Evolutionary conservation across 2,888 invertebrate genomes (phyloP).

Genomic region (Galerucella nymphaeae): DNA sequence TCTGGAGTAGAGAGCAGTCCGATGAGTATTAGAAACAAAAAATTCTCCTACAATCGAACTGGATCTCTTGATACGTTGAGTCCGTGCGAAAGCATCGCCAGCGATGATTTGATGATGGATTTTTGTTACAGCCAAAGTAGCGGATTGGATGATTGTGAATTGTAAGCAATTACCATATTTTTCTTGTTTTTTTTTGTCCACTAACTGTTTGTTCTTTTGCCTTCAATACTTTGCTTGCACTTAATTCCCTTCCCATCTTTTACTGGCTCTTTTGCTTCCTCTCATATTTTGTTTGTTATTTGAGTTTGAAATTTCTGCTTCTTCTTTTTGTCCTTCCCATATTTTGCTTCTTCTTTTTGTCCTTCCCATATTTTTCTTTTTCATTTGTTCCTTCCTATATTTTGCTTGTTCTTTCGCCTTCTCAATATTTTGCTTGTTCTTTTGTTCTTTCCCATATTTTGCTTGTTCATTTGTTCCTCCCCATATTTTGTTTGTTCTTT

Average conservation of each 20-base stretch:
- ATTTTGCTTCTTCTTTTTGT: too few relatives aligned
- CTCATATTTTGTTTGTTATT: too few relatives aligned
- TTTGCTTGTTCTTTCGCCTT: background rate
- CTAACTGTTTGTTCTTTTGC: background rate
- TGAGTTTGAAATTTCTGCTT: too few relatives aligned
- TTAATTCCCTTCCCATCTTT: too few relatives aligned
- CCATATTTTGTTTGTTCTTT: background rate
- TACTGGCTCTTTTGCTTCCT: too few relatives aligned
- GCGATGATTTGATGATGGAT: constrained; percentile 90
- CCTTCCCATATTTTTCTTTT: too few relatives aligned
- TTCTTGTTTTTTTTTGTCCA: background rate
- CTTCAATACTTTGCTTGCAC: background rate
- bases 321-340: too few relatives aligned
- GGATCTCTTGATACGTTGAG: constrained; percentile 85
- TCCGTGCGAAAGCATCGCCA: constrained; percentile 85
- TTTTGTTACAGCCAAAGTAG: constrained; percentile 71
- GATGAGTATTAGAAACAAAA: constrained; percentile 54
- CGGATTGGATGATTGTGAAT: constrained; percentile 68
- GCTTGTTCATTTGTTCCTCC: too few relatives aligned
- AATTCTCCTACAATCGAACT: constrained; percentile 62
- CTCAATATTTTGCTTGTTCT: too few relatives aligned
- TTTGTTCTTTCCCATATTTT: too few relatives aligned
- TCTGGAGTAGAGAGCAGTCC: constrained; percentile 63
- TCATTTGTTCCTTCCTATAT: background rate
- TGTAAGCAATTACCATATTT: constrained; percentile 47